phyloP scores from a whole-genome alignment of 2,113 vertebrate species.

The Isichthys henryi region DNA sequence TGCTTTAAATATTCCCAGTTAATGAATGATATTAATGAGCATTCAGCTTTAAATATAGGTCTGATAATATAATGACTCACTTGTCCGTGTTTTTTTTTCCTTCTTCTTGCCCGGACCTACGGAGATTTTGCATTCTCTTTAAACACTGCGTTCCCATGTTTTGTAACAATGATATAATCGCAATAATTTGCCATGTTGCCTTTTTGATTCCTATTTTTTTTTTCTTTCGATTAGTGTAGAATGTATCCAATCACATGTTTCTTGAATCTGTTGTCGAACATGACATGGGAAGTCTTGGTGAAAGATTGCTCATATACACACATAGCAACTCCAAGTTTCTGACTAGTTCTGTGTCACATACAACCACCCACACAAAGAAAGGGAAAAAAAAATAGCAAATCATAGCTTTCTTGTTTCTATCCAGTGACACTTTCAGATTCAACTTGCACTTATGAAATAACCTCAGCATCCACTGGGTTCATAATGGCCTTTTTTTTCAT shows the following conservation, averaged over 20 bases:
- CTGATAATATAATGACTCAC: background rate
- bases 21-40: background rate
- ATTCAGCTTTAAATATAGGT: background rate
- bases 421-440: background rate
- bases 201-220: background rate
- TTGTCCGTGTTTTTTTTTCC: background rate
- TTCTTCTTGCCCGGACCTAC: background rate
- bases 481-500: slow-evolving; percentile 3
- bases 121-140: background rate
- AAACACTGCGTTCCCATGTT: background rate
- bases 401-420: background rate
- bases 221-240: background rate
- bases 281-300: background rate
- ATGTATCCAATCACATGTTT: background rate
- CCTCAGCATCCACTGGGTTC: background rate
- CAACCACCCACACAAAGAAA: slow-evolving; percentile 3
- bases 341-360: slow-evolving; percentile 4
- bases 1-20: background rate
- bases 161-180: background rate
- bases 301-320: background rate
- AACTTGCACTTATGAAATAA: slow-evolving; percentile 10
- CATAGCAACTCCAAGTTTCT: background rate
- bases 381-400: background rate
- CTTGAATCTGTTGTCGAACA: background rate
- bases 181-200: background rate